Evolutionary conservation across 1,140 invertebrate species (phyloP), one percentile per base, ranked within the genome.

Genomic region (Drosophila ohnishii): DNA sequence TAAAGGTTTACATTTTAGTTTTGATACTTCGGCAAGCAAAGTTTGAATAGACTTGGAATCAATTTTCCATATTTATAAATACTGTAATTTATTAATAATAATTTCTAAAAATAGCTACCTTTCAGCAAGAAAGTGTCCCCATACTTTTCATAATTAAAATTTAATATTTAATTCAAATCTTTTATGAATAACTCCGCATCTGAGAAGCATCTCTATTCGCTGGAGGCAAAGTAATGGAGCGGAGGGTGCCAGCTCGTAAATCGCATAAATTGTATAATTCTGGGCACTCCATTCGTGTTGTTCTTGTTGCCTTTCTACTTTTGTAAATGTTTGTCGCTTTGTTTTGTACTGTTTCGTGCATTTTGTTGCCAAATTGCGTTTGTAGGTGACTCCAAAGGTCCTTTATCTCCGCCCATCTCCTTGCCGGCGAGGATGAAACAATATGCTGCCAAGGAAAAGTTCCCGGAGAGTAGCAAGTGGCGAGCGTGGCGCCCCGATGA

Each of bases 211-310:
- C 72, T 30, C 51, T 37, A 11, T n/a, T 34, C 19, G 2, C 37
- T 55, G 53, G 30, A 34, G 10, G 16, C 48, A 62, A 39, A 67
- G 40, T 44, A 48, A 42, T 64, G 82, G 55, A 82, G 58, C 62
- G 53, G 78, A 61, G 67, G 72, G 48, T 67, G 77, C 69, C 42
- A 34, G 53, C 84, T 88, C 84, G 84, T 88, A 88, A 88, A 88
- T 88, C 84, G 85, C 84, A 88, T 88, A 88, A 88, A 88, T 88
- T 88, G 84, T 88, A 88, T 88, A 88, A 88, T 88, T 88, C 85
- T 88, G 78, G 61, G 58, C 59, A 55, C 59, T 76, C 39, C 74
- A 75, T 85, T 80, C 60, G 69, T 80, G 62, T 80, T 80, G 63
- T 60, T 87, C 48, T 60, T 85, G 58, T 69, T 76, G 44, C 16